phyloP scores from a whole-genome alignment of 2,888 invertebrate species.

The Metallyticus violacea region DNA sequence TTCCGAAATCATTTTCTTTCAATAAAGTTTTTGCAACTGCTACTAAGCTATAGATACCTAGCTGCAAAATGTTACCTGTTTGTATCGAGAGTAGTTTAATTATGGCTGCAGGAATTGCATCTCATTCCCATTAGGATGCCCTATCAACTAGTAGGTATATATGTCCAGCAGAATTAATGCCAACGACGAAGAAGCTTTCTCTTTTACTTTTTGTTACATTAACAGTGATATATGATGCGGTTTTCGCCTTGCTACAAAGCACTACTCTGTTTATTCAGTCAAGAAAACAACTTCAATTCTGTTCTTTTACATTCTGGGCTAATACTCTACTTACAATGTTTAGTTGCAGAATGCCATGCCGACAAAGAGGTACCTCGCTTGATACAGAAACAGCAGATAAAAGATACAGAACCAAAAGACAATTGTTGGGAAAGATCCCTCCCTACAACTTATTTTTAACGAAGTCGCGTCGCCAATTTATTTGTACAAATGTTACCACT shows the following conservation, averaged over 20 bases:
- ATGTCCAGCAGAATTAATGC: neutral
- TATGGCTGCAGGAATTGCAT: neutral
- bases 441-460: neutral
- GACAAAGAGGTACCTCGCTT: too few species aligned
- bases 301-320: neutral
- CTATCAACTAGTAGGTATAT: neutral
- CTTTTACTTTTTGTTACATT: neutral
- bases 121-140: neutral
- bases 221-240: neutral
- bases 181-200: neutral
- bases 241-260: neutral
- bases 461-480: neutral
- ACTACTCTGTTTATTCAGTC: neutral
- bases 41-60: too few species aligned
- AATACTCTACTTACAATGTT: neutral
- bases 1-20: too few species aligned
- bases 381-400: too few species aligned
- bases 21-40: too few species aligned
- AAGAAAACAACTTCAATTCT: neutral
- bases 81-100: neutral
- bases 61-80: neutral
- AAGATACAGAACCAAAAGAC: neutral
- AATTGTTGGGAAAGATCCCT: too few species aligned
- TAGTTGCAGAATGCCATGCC: neutral
- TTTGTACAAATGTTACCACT: neutral